Conservation (phyloP, 2,888 invertebrate species). For the Schrankia costaestrigalis region DNA sequence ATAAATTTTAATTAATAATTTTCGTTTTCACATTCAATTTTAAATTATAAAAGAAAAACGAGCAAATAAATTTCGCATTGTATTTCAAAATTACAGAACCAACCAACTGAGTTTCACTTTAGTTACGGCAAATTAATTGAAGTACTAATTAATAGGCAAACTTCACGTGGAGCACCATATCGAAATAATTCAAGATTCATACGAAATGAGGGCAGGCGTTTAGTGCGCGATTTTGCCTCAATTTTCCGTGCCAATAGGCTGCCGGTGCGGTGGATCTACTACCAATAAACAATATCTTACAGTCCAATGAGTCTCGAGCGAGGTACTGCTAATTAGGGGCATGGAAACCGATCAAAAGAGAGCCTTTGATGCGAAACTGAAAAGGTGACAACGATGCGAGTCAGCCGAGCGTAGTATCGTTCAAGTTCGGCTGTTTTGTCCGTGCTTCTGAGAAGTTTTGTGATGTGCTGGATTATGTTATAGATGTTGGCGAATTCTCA, state of each 20-base stretch:
- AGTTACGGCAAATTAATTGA: conserved; percentile 17
- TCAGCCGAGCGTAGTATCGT: conserved; percentile 39
- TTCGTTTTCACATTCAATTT: neutral
- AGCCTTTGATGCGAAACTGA: conserved; percentile 72
- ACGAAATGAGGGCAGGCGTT: conserved; percentile 41
- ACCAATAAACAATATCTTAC: conserved; percentile 80
- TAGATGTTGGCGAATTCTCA: neutral
- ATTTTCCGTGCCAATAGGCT: conserved; percentile 71
- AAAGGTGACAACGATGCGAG: conserved; percentile 62
- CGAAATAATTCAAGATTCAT: conserved; percentile 44
- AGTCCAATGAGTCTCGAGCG: conserved; percentile 55
- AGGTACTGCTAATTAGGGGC: conserved; percentile 75
- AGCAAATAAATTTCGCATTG: neutral
- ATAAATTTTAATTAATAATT: too few relatives aligned
- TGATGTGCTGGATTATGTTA: neutral
- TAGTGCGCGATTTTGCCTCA: conserved; percentile 62
- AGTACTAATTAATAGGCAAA: conserved; percentile 23
- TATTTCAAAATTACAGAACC: conserved; percentile 8
- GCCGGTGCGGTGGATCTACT: conserved; percentile 56
- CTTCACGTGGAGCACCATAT: conserved; percentile 16
- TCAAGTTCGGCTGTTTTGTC: conserved; percentile 30
- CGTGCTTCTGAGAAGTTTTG: conserved; percentile 5
- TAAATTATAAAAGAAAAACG: neutral
- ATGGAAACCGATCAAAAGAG: conserved; percentile 67
- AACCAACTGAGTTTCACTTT: conserved; percentile 13